Evolutionary conservation across 2,888 invertebrate species (phyloP), one percentile per base, ranked within the genome.

Genomic region (Micoletzkya japonica): DNA sequence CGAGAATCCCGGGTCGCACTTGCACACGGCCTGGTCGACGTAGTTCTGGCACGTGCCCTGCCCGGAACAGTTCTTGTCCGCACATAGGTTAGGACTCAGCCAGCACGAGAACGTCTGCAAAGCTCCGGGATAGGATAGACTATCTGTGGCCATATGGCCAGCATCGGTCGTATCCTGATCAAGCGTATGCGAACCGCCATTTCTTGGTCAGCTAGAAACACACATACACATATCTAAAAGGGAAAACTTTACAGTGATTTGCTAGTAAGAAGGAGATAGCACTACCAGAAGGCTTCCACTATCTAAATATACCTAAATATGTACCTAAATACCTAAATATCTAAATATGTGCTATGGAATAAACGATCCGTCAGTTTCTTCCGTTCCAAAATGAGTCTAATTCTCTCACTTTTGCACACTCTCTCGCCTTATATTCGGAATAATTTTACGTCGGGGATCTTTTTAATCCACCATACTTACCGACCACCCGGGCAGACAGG

Each of bases 61-160:
- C 39, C 68, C 68, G 17, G 68, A 68, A 30, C 68, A 68, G 26
- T 68, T 68, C 24, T 26, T 24, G 14, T 20, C 10, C 6, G 6
- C 24, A 49, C 68, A 68, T 32, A 58, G 49, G n/a, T 58, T 49
- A 7, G 68, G 68, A 34, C 30, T 49, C 24, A 68, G 30, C 68
- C 68, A 68, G 58, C 68, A 68, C 4, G 68, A 37, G 32, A 49
- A 66, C 64, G 54, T 66, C 64, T 66, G 26, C 17, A 37, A 36
- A 3, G n/a, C n/a, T n/a, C n/a, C n/a, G n/a, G n/a, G n/a, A 24
- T 0, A 24, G 6, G 14, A 32, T 2, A 26, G 7, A 4, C 26
- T 56, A 30, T 3, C 32, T 28, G 32, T 56, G 10, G 17, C 30
- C 14, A 56, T 6, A 34, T 57, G n/a, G 4, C 10, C 30, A 24